Evolutionary conservation across 1,140 invertebrate species (phyloP).

Genomic region (Diachasma alloeum): DNA sequence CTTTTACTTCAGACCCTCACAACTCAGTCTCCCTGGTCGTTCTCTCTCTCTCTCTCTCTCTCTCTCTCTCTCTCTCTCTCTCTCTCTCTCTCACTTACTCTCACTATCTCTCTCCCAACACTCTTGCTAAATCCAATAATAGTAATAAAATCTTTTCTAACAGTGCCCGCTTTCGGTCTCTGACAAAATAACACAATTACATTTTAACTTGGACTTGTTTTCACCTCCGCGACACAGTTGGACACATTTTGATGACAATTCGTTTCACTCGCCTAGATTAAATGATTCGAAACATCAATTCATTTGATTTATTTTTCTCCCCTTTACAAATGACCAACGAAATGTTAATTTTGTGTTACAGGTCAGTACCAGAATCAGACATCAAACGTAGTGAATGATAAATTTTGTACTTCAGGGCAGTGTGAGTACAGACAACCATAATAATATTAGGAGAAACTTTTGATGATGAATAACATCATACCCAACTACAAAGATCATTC

Average conservation of each 20-base stretch:
- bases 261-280: not conserved
- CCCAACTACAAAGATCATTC: not conserved
- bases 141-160: constrained; percentile 18
- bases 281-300: not conserved
- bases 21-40: not conserved
- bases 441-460: not conserved
- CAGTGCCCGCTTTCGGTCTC: not conserved
- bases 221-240: not conserved
- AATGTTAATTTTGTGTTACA: constrained; percentile 22
- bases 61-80: not conserved
- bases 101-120: not conserved
- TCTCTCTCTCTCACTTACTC: not conserved
- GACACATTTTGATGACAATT: not conserved
- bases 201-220: constrained; percentile 4
- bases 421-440: not conserved
- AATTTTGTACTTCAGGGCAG: not conserved
- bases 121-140: constrained; percentile 19
- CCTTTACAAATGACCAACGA: not conserved
- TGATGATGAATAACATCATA: not conserved
- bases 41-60: not conserved
- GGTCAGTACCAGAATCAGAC: constrained; percentile 13
- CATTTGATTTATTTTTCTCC: not conserved
- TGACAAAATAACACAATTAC: constrained; percentile 1
- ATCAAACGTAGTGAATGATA: not conserved
- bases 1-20: constrained; percentile 2